Base-by-base conservation (phyloP, 2,113 vertebrate species). In the Dromaius novaehollandiae region DNA sequence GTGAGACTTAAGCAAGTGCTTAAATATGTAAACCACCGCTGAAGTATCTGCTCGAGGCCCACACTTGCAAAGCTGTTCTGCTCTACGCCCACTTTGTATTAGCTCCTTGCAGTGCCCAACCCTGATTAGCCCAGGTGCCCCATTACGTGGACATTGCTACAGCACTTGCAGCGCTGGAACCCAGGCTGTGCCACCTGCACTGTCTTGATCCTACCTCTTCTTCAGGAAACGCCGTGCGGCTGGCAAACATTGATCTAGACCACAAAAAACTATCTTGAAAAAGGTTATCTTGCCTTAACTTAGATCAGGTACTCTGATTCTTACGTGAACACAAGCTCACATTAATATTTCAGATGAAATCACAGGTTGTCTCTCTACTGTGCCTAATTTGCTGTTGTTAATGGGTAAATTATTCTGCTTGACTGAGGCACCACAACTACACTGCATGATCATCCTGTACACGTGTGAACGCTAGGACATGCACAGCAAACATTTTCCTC, bases 391-490 rank as follows among this genome's bases (percentile, higher is more conserved):
- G 61, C 73, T 42, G 66, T 7, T 36, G 77, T 2, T 58, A 34
- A 15, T 0, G 2, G 71, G 9, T 11, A 16, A 15, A 32, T 18
- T 2, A 1, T 15, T 25, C 60, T 24, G 40, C 82, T 2, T 4
- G 40, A 2, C 46, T 8, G 22, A 4, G 76, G 2, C 0, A 5
- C 7, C 9, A 4, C 4, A 50, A 4, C 42, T 11, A 3, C 4
- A 3, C 85, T 16, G 65, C 80, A 1, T 3, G 9, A 11, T 13
- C 65, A 3, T 46, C 38, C 2, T 1, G 16, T 3, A 38, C 66
- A 8, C 66, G 4, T 0, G 5, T 3, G 9, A 42, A 1, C 76
- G n/a, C 4, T 1, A 9, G 0, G 0, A 10, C 13, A 13, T 1
- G 12, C 68, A 53, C 42, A 58, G 78, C 61, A 46, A 63, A 53